These are phyloP conservation scores for Halesus radiatus DNA, from an alignment of 1,140 invertebrate species.

Conservation along the genomic window DNA sequence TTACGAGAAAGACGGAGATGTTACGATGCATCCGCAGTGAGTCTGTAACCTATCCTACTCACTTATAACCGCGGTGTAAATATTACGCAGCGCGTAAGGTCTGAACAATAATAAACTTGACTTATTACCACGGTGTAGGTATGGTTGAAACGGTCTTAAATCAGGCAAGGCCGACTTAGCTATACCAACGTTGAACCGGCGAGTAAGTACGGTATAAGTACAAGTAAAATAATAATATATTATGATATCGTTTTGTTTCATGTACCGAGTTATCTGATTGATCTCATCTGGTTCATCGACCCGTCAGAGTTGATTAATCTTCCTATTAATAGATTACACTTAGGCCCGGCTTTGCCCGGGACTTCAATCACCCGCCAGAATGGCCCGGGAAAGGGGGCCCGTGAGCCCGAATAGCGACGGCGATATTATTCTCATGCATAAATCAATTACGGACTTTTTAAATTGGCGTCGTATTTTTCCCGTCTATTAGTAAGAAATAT, in stretches of 20 bases:
- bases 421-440: conserved; percentile 18
- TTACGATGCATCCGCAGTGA: no score
- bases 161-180: no score
- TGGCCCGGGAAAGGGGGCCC: not conserved
- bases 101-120: no score
- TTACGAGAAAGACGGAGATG: no score
- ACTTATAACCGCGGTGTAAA: no score
- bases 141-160: no score
- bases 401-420: not conserved
- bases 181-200: no score
- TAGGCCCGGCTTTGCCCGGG: not conserved
- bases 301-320: conserved; percentile 7
- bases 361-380: not conserved
- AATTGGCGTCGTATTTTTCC: conserved; percentile 22
- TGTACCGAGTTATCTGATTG: not conserved
- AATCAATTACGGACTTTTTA: conserved; percentile 21
- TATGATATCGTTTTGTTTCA: not conserved
- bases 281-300: not conserved
- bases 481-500: conserved; percentile 18
- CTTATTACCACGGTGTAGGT: no score
- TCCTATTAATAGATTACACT: conserved; percentile 8
- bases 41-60: no score
- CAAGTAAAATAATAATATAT: no score
- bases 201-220: no score
- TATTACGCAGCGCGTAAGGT: no score